Evolutionary conservation across 2,113 vertebrate genomes (phyloP).

Genomic region (Dromiciops gliroides): DNA sequence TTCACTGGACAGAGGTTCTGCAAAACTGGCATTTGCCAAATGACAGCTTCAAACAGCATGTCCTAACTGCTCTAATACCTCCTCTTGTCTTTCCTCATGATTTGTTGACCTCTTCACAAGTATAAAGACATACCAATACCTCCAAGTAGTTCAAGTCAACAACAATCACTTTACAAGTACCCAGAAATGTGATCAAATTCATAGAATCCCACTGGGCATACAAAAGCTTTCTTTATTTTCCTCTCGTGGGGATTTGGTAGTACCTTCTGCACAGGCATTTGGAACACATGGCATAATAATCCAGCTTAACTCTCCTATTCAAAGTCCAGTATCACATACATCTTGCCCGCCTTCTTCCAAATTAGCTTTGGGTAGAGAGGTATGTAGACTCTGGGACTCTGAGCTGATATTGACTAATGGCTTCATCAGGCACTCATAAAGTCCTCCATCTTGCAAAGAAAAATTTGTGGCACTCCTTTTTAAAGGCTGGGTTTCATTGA

Average conservation of each 20-base stretch:
- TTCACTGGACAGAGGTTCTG: background rate
- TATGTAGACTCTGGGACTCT: background rate
- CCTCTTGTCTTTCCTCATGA: background rate
- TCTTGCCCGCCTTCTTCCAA: background rate
- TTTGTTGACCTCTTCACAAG: background rate
- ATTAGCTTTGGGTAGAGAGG: background rate
- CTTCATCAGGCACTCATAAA: too few relatives aligned
- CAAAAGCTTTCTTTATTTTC: background rate
- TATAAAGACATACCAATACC: background rate
- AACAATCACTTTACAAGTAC: background rate
- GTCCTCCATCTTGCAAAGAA: too few relatives aligned
- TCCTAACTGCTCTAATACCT: background rate
- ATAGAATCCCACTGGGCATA: background rate
- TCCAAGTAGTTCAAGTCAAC: background rate
- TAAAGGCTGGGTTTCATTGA: too few relatives aligned
- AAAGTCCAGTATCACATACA: background rate
- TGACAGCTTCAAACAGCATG: background rate
- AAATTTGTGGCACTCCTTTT: too few relatives aligned
- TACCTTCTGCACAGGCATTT: background rate
- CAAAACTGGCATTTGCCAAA: background rate
- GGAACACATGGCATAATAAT: background rate
- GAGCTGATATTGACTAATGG: too few relatives aligned
- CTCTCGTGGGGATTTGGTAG: background rate
- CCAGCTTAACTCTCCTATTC: background rate
- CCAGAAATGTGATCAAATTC: background rate